phyloP scores from a whole-genome alignment of 1,140 invertebrate species.

The Lordiphosa clarofinis region DNA sequence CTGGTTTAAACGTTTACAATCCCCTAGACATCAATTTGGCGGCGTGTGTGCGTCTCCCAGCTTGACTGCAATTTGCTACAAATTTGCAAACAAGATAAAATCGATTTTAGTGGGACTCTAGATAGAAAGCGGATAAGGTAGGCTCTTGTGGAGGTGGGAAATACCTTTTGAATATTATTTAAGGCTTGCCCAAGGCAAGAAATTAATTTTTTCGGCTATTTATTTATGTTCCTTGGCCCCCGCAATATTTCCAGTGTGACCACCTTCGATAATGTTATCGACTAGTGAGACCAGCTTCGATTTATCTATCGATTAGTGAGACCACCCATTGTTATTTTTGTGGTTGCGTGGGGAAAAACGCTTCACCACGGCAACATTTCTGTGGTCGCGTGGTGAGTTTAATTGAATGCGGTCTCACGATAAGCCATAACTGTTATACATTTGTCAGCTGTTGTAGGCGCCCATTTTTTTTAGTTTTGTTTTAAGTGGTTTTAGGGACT shows the following conservation, averaged over 20 bases:
- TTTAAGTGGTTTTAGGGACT: no score
- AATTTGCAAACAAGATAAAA: constrained; percentile 37
- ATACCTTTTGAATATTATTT: not conserved
- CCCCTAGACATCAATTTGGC: constrained; percentile 22
- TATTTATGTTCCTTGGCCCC: not conserved
- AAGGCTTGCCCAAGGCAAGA: not conserved
- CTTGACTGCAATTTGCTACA: constrained; percentile 19
- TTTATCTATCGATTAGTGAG: no score
- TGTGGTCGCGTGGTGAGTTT: no score
- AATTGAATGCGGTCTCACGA: no score
- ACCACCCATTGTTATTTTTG: no score
- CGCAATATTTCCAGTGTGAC: not conserved
- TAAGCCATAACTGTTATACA: no score
- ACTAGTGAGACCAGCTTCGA: no score
- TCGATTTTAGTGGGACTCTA: constrained; percentile 25
- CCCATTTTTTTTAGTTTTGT: no score
- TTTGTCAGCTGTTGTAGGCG: no score
- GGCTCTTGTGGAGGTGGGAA: not conserved
- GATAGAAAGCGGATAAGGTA: no score
- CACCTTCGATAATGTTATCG: not conserved
- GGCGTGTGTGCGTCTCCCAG: not conserved
- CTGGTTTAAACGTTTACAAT: constrained; percentile 16
- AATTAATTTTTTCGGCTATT: not conserved
- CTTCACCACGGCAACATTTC: no score
- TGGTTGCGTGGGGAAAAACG: no score